phyloP scores from a whole-genome alignment of 2,113 vertebrate species.

The Sarotherodon lohbergeri region DNA sequence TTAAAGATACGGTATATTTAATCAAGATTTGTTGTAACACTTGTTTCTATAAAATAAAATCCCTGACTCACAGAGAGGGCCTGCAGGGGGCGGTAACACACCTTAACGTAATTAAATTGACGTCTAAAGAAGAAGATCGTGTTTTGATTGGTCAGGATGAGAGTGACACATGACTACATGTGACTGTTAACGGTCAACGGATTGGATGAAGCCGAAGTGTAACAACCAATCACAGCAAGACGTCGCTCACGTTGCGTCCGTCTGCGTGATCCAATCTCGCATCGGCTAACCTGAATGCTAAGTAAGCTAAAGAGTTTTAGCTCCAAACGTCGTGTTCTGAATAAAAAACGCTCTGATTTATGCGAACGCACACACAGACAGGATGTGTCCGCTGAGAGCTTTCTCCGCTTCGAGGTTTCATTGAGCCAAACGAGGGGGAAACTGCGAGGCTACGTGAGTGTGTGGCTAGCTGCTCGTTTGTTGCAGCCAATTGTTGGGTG shows the following conservation, averaged over 20 bases:
- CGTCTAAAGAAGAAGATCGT: neutral
- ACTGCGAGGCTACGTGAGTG: neutral
- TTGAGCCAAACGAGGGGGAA: neutral
- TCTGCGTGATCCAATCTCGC: neutral
- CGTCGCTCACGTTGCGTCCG: neutral
- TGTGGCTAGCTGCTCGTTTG: neutral
- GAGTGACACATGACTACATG: neutral
- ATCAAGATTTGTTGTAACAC: neutral
- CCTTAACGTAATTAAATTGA: neutral
- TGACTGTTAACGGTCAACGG: neutral
- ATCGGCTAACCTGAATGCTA: neutral
- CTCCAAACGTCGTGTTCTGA: neutral
- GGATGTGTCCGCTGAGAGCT: neutral
- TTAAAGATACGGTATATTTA: neutral
- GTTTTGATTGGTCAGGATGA: neutral
- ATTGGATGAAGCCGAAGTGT: neutral
- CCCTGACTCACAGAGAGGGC: neutral
- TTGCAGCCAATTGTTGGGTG: neutral
- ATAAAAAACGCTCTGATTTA: neutral
- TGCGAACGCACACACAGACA: rapidly evolving
- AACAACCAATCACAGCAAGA: neutral
- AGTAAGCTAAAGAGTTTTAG: neutral
- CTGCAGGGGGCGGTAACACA: neutral
- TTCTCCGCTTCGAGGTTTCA: neutral
- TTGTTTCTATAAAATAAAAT: neutral